Base-by-base conservation (phyloP, 2,113 vertebrate genomes). In the Paramormyrops kingsleyae region DNA sequence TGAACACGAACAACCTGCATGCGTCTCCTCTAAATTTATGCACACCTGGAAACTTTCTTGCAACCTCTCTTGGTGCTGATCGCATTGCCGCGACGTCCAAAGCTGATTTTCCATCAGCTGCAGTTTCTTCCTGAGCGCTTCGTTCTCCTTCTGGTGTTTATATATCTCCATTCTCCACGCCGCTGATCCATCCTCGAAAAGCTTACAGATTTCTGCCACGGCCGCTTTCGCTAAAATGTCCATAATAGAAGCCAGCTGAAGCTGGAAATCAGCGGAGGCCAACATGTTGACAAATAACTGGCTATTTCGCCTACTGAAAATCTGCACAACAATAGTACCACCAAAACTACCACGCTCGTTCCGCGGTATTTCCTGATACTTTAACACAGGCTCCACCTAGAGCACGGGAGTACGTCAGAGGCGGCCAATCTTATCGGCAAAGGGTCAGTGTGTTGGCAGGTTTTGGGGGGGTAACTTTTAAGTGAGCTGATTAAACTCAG, bases 61-160 rank as follows among this genome's bases (percentile, higher is more conserved):
- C 35, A 83, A 12, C 42, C 80, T 83, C 35, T 21, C 80, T 46
- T 15, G 12, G 13, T 83, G 17, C 19, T 62, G 50, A 24, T 19
- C 1, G 89, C 1, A 87, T 1, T 7, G 0, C 35, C 44, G 56
- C 90, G 7, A 87, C 46, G 31, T 66, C 85, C 89, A 19, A 12
- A 77, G 92, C 91, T 95, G 94, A 8, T 93, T 94, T 92, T 93
- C 92, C 94, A 93, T 94, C 88, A 92, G 92, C 92, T 95, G 95
- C 93, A 95, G 93, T 91, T 94, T 92, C 92, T 74, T 92, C 91
- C 93, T 93, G 50, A 53, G 50, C 50, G 15, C 50, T 53, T 53
- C 50, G 50, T 53, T 53, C 15, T 53, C 50, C 50, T 53, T 53
- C 50, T 53, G 50, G 15, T 53, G 50, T 53, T 53, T 53, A 53